Evolutionary conservation across 2,113 vertebrate species (phyloP), one percentile per base, ranked within the genome.

Genomic region (Burhinus bistriatus): DNA sequence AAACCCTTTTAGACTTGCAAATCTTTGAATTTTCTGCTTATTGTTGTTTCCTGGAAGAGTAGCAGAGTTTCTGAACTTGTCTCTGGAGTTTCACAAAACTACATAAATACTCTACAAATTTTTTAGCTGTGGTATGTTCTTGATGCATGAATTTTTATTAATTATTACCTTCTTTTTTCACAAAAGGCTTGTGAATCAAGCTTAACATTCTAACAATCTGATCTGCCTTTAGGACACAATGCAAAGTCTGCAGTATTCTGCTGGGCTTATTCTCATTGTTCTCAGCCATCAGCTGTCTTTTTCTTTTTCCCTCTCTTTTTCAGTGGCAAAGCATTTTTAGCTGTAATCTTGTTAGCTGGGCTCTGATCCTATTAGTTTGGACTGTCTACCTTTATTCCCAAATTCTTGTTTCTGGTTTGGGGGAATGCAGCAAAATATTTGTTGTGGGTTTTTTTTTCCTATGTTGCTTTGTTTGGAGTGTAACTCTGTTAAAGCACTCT

Each of bases 201-300:
- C 51, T 86, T 40, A 83, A 34, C 20, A 4, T 42, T 73, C 27
- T 69, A 42, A 45, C 78, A 65, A 3, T 88, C 4, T 83, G 88
- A 45, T 93, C 45, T 89, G 88, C 88, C 78, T 86, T 80, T 93
- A 44, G 95, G 87, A 85, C 94, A 83, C 58, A 51, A 25, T 88
- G 91, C 54, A 6, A 85, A 83, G 87, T 73, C 91, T 12, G 10
- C 83, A 44, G 36, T 88, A 83, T 95, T 96, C 87, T 94, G 70
- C 87, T 70, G 93, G 87, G 61, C 32, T 96, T 89, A 85, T 47
- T 83, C 71, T 55, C 79, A 94, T 96, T 97, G 92, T 96, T 96
- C 90, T 95, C 51, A 11, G 51, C 58, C 71, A 75, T 94, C 94
- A 94, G 88, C 94, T 94, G 85, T 68, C 59, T 44, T 38, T 52